Conservation (phyloP, 2,113 vertebrate genomes). For the Gyps fulvus region DNA sequence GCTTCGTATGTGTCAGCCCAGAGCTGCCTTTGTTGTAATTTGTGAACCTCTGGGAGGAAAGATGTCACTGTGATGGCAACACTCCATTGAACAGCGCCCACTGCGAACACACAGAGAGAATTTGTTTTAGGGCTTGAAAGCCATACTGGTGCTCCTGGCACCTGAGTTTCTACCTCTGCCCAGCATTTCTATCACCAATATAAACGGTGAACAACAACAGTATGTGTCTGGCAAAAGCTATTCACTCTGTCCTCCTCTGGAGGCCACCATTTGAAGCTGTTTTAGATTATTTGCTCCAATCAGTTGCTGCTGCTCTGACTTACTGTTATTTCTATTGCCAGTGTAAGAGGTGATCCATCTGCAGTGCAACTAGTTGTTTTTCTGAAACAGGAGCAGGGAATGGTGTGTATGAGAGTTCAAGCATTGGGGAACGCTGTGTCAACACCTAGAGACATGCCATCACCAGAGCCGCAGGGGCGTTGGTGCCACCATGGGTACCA, state of each 20-base stretch:
- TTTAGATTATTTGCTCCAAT: background rate
- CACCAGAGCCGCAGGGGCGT: too few species aligned
- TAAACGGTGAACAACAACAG: background rate
- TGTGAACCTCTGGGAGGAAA: background rate
- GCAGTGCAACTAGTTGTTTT: background rate
- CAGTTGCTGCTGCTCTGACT: background rate
- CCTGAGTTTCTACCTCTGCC: background rate
- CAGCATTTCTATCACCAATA: background rate
- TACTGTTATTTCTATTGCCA: background rate
- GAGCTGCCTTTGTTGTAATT: background rate
- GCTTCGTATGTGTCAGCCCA: background rate
- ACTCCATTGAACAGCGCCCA: background rate
- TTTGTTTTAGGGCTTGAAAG: background rate
- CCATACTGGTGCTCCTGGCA: background rate
- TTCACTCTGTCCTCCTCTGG: background rate
- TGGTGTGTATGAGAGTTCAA: background rate
- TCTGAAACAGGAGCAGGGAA: background rate
- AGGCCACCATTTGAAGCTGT: background rate
- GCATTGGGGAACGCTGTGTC: background rate
- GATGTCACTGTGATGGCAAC: background rate
- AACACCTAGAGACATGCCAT: background rate
- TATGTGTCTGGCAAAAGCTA: background rate
- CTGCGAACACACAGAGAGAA: background rate
- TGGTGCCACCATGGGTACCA: background rate
- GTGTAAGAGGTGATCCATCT: background rate